Percentiles rank a stretch among this genome's conserved stretches.
Conservation (phyloP, 2,113 vertebrate genomes). For the Gila orcuttii region DNA sequence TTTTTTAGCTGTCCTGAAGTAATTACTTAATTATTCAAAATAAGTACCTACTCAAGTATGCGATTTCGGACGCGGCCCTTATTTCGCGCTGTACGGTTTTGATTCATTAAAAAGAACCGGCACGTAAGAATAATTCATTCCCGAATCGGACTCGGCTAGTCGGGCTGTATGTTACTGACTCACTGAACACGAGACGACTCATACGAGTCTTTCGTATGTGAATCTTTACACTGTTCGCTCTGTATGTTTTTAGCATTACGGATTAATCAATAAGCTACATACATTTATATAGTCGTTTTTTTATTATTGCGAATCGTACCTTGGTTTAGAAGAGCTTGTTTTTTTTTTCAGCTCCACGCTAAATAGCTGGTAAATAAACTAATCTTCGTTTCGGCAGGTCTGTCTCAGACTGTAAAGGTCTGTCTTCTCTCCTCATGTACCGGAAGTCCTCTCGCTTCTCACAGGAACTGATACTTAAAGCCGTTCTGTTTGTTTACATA, state of each 20-base stretch:
- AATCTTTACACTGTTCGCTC: not conserved
- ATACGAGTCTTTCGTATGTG: not conserved
- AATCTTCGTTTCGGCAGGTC: not conserved
- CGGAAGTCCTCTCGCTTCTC: not conserved
- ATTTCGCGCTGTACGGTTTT: too few relatives aligned
- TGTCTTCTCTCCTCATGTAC: not conserved
- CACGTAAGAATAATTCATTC: not conserved
- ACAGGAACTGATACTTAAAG: conserved; percentile 1
- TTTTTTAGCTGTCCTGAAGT: too few relatives aligned
- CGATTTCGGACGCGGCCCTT: too few relatives aligned
- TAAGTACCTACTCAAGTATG: too few relatives aligned
- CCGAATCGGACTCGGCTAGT: not conserved
- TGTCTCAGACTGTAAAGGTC: not conserved
- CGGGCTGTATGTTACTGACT: not conserved
- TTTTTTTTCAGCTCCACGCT: too few relatives aligned
- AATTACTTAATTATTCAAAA: too few relatives aligned
- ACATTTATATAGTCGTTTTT: not conserved
- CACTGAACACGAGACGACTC: not conserved
- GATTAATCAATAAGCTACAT: not conserved
- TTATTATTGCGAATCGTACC: not conserved
- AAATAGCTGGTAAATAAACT: not conserved
- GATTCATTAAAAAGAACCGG: not conserved
- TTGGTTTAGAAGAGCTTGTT: not conserved
- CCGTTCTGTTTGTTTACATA: not conserved
- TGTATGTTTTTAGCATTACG: not conserved